A percentile compares a stretch with the other conserved stretches of the same genome.
Evolutionary conservation across 1,140 invertebrate species (phyloP).

Genomic region (Aphaenogaster ashmeadi): DNA sequence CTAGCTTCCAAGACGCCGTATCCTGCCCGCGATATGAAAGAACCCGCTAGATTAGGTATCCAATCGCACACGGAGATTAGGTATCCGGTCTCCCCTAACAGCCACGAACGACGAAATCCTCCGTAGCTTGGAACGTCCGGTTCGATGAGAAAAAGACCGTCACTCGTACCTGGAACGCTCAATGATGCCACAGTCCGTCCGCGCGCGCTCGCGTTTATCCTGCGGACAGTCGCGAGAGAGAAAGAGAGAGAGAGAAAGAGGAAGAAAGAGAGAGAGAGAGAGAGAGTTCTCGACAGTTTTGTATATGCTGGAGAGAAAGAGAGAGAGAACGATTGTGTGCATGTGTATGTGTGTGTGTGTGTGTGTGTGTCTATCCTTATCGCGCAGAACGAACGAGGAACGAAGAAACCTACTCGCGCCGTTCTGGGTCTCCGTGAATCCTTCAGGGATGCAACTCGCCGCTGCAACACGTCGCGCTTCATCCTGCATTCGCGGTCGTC

Average conservation of each 20-base stretch:
- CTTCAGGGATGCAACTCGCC: not conserved
- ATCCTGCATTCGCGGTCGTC: not conserved
- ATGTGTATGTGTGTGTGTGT: not conserved
- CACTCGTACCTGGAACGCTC: constrained; percentile 62
- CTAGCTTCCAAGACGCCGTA: constrained; percentile 6
- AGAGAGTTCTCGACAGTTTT: not conserved
- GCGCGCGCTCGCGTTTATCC: constrained; percentile 57
- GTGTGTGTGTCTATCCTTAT: not conserved
- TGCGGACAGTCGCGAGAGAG: constrained; percentile 49
- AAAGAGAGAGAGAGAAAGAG: not conserved
- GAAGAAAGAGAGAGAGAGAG: not conserved
- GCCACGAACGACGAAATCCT: constrained; percentile 48
- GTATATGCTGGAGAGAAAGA: constrained; percentile 1
- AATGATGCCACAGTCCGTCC: constrained; percentile 62
- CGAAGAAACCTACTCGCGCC: constrained; percentile 19
- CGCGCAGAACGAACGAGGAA: constrained; percentile 25
- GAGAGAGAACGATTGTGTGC: not conserved
- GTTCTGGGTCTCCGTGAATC: not conserved
- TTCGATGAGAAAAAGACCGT: constrained; percentile 55
- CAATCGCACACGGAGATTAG: constrained; percentile 20
- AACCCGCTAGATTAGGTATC: not conserved
- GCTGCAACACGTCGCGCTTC: not conserved
- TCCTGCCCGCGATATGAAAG: not conserved
- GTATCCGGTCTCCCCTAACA: not conserved
- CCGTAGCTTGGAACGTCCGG: constrained; percentile 47